phyloP scores from a whole-genome alignment of 2,797 vertebrate genomes.

The Phoxinus dragarum region DNA sequence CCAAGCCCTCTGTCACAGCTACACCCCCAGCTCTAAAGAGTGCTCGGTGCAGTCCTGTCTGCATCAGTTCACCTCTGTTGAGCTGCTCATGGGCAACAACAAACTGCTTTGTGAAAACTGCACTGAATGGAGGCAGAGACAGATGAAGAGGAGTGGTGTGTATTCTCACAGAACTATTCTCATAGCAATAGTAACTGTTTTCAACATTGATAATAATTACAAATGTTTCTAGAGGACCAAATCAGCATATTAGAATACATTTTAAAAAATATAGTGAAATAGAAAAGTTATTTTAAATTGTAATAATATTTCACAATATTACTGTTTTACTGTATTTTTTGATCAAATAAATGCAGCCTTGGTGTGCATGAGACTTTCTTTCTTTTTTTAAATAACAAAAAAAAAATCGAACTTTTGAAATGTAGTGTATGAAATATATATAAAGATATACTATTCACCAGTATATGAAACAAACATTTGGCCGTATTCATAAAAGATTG shows the following conservation, averaged over 20 bases:
- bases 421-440: no score
- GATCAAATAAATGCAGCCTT: background rate
- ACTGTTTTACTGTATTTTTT: background rate
- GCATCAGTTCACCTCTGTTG: slow-evolving; percentile 96
- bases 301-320: background rate
- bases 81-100: slow-evolving; percentile 98
- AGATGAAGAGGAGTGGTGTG: slow-evolving; percentile 78
- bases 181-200: background rate
- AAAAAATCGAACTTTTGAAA: no score
- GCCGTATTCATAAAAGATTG: no score
- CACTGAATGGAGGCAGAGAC: slow-evolving; percentile 85
- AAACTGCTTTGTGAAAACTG: slow-evolving; percentile 96
- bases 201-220: background rate
- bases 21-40: slow-evolving; percentile 92
- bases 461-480: no score
- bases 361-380: background rate
- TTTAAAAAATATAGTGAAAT: background rate
- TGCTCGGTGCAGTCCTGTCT: slow-evolving; percentile 98
- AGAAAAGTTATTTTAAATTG: background rate
- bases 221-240: background rate
- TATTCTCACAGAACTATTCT: background rate
- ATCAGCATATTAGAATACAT: background rate
- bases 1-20: slow-evolving; percentile 93
- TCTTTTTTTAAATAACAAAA: no score
- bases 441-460: no score